These are phyloP conservation scores for Frankliniella fusca DNA, from an alignment of 2,888 invertebrate species.

Conservation along the genomic window DNA sequence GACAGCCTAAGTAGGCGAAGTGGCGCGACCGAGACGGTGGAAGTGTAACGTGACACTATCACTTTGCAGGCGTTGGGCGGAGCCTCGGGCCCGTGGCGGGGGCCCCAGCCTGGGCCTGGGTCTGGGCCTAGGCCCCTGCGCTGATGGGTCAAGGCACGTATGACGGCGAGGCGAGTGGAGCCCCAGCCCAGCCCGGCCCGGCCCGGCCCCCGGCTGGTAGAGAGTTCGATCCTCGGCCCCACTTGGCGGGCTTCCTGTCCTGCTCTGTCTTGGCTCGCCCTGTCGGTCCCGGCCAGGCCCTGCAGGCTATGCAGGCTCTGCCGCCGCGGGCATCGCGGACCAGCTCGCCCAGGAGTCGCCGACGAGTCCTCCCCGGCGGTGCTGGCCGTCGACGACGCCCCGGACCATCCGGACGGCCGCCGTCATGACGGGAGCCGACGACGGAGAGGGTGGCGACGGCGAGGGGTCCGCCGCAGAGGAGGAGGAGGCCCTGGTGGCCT, in stretches of 20 bases:
- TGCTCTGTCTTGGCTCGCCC: not conserved
- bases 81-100: not conserved
- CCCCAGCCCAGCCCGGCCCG: not conserved
- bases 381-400: not conserved
- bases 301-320: not conserved
- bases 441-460: not conserved
- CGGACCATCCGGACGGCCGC: not conserved
- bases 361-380: not conserved
- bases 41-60: not conserved
- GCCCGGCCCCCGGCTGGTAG: not conserved
- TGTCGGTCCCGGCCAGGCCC: not conserved
- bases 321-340: not conserved
- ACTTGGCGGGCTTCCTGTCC: constrained; percentile 4
- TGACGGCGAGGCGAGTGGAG: not conserved
- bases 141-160: constrained; percentile 12
- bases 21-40: not conserved
- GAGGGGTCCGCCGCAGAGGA: not conserved
- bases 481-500: not conserved
- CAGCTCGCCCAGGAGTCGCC: not conserved
- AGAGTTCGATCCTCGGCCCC: constrained; percentile 6
- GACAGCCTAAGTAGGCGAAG: not conserved
- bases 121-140: not conserved
- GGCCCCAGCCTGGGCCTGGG: not conserved
- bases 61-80: constrained; percentile 2
- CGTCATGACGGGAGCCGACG: not conserved